Conservation (phyloP, 2,888 invertebrate species). For the Epistrophella euchroma region DNA sequence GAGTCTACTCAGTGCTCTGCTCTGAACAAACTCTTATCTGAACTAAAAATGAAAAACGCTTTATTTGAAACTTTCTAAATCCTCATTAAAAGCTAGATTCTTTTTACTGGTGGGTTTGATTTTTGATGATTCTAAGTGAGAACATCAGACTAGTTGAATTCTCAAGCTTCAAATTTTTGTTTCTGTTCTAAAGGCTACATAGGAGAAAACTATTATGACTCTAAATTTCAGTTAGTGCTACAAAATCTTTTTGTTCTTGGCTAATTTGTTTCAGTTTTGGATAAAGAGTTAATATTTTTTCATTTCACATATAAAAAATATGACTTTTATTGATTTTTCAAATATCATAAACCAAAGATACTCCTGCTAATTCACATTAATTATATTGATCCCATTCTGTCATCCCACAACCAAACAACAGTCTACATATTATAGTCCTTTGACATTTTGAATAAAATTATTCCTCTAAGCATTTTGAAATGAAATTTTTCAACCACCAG, state of each 20-base stretch:
- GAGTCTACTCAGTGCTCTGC: no score
- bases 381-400: background rate
- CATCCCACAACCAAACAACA: slow-evolving; percentile 8
- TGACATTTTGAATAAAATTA: slow-evolving; percentile 16
- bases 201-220: background rate
- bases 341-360: background rate
- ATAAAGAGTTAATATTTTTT: background rate
- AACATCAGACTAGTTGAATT: no score
- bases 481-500: slow-evolving; percentile 8
- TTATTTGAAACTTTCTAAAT: no score
- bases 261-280: background rate
- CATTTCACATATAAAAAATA: background rate
- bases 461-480: background rate
- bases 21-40: no score
- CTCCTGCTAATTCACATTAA: background rate
- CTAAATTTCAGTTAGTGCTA: background rate
- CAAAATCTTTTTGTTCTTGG: background rate
- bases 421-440: slow-evolving; percentile 21
- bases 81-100: no score
- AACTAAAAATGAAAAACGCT: no score
- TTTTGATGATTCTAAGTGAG: no score
- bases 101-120: no score
- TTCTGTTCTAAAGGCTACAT: no score
- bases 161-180: no score
- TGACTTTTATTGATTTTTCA: background rate